Evolutionary conservation across 1,140 invertebrate species (phyloP).

Genomic region (Papilio helenus): DNA sequence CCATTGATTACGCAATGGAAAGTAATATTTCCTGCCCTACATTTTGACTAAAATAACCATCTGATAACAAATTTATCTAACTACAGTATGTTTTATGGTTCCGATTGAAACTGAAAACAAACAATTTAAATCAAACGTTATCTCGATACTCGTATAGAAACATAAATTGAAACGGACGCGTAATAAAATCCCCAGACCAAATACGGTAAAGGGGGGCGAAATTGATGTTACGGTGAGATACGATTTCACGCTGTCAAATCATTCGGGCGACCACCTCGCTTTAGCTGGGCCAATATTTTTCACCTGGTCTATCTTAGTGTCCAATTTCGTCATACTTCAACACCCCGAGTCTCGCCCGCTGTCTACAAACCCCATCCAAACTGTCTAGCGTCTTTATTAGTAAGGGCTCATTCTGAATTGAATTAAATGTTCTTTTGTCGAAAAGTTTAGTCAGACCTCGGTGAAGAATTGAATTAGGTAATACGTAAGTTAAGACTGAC

Average conservation of each 20-base stretch:
- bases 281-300: slow-evolving; percentile 52
- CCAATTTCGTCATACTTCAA: slow-evolving; percentile 55
- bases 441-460: too few relatives aligned
- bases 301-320: slow-evolving; percentile 43
- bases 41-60: background rate
- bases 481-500: background rate
- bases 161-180: slow-evolving; percentile 30
- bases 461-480: background rate
- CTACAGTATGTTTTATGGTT: background rate
- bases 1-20: background rate
- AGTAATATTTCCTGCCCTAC: background rate
- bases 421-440: too few relatives aligned
- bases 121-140: slow-evolving; percentile 32
- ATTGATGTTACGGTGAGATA: slow-evolving; percentile 43
- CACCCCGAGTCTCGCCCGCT: slow-evolving; percentile 49
- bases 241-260: slow-evolving; percentile 63
- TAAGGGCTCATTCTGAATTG: too few relatives aligned
- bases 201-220: slow-evolving; percentile 35
- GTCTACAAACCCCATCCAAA: slow-evolving; percentile 41
- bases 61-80: background rate
- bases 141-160: slow-evolving; percentile 27
- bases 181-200: slow-evolving; percentile 28
- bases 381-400: slow-evolving; percentile 8
- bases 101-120: slow-evolving; percentile 17
- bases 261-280: slow-evolving; percentile 44